Base-by-base conservation (phyloP, 2,113 vertebrate species). In the Budorcas taxicolor region DNA sequence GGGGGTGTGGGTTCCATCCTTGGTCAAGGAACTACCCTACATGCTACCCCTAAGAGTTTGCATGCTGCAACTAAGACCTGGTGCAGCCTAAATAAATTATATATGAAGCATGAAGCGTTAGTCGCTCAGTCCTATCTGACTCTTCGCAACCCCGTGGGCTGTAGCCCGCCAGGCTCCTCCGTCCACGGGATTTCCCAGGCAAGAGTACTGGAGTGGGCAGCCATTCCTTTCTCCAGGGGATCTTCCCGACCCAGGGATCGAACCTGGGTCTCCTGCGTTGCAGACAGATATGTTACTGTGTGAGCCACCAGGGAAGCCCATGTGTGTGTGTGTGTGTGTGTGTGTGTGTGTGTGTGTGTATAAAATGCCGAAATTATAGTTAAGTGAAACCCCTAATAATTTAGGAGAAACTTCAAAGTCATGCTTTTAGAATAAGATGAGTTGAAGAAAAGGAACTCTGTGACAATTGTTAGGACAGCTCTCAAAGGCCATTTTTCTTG, bases 241-340 rank as follows among this genome's bases (percentile, higher is more conserved):
- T 11, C n/a, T 71, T 71, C n/a, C n/a, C 0, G 3, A 71, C 19
- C 67, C n/a, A 40, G 67, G n/a, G n/a, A 71, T 71, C 1, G 0
- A 71, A 71, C 67, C 67, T 40, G n/a, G n/a, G 67, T 40, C 10
- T 40, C 67, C 19, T 0, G 1, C 19, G 23, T 19, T 36, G 19
- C n/a, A 71, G 19, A n/a, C 67, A 71, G 10, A 71, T 71, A 71
- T 2, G 11, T 40, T 23, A 71, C n/a, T 40, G 19, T 71, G 67
- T 71, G n/a, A 71, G 67, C 67, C 19, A 67, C n/a, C 1, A 71
- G 9, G 8, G n/a, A 23, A 40, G n/a, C 19, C 9, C 67, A 3
- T 36, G 6, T 71, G 2, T 31, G 10, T 31, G 6, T 7, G 3
- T 62, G 57, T 58, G 10, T 64, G 2, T 62, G 5, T 62, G 2